These are phyloP conservation scores for Nibea coibor DNA, from an alignment of 2,113 vertebrate species.

Conservation along the genomic window DNA sequence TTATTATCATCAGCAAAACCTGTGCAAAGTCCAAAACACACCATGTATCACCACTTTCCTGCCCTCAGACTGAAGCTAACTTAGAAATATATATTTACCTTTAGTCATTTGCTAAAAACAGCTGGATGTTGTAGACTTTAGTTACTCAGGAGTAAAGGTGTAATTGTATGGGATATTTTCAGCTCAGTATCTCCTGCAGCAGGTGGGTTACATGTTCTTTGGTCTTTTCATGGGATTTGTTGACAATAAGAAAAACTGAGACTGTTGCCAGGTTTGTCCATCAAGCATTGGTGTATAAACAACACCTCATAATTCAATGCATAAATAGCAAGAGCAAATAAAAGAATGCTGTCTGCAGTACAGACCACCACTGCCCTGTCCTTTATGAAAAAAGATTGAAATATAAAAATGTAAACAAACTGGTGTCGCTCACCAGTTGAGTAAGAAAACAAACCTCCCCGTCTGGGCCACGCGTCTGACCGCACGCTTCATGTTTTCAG, in stretches of 20 bases:
- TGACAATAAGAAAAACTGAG: background rate
- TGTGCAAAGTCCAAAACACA: background rate
- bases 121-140: background rate
- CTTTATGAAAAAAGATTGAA: background rate
- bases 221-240: background rate
- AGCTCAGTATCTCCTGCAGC: background rate
- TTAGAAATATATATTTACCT: background rate
- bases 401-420: conserved; percentile 67
- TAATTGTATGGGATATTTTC: background rate
- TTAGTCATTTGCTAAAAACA: background rate
- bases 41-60: background rate
- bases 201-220: background rate
- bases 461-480: background rate
- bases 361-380: background rate
- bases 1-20: background rate
- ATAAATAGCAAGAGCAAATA: conserved; percentile 40
- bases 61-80: background rate
- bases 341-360: background rate
- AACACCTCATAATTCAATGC: background rate
- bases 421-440: background rate
- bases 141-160: background rate
- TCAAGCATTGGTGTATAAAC: background rate
- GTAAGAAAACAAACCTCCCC: background rate
- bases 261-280: background rate
- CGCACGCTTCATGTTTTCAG: conserved; percentile 39